Evolutionary conservation across 2,797 vertebrate species (phyloP).

Genomic region (Lophotriccus pileatus): DNA sequence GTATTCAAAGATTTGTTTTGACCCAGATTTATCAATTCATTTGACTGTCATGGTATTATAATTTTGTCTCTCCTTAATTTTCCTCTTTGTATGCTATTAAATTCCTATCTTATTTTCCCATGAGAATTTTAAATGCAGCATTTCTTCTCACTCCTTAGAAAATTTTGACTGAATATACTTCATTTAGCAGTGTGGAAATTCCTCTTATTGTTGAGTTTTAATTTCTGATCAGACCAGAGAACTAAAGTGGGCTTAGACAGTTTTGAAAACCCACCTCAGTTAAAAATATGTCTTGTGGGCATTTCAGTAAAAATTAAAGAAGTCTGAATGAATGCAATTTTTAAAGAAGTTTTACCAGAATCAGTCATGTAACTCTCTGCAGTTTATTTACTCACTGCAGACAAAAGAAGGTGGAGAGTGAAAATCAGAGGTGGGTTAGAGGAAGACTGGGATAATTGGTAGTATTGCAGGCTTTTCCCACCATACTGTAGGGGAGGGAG

Average conservation of each 20-base stretch:
- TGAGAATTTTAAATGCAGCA: neutral
- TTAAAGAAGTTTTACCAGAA: neutral
- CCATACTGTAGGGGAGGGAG: neutral
- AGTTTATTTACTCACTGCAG: neutral
- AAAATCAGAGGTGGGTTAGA: neutral
- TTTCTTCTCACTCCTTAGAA: neutral
- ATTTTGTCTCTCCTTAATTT: neutral
- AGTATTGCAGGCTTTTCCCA: neutral
- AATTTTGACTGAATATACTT: neutral
- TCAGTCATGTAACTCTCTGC: neutral
- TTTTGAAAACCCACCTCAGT: neutral
- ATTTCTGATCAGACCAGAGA: neutral
- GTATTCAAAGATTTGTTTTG: neutral
- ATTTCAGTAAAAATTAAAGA: neutral
- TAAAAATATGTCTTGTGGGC: neutral
- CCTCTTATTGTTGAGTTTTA: neutral
- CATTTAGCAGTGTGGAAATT: neutral
- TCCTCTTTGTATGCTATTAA: neutral
- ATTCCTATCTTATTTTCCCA: neutral
- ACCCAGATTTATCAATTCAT: neutral
- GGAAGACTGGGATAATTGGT: neutral
- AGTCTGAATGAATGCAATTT: neutral
- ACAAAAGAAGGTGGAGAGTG: neutral
- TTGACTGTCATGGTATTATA: neutral
- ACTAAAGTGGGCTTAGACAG: neutral